Evolutionary conservation across 2,888 invertebrate genomes (phyloP).

Genomic region (Drosophila melanocephala): DNA sequence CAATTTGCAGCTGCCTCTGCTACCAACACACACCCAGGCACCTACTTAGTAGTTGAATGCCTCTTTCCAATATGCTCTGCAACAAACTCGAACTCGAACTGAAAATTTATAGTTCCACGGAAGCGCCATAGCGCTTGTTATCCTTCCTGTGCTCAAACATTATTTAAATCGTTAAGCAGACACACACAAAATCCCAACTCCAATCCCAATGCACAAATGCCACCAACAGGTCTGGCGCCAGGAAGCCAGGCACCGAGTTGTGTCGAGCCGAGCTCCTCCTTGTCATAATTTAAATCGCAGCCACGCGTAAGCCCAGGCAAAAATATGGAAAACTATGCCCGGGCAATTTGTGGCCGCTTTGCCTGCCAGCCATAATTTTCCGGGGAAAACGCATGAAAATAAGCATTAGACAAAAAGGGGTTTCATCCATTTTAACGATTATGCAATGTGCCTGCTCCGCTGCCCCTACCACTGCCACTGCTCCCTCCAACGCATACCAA

Average conservation of each 20-base stretch:
- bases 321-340: slow-evolving; percentile 70
- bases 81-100: slow-evolving; percentile 17
- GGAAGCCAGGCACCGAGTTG: slow-evolving; percentile 51
- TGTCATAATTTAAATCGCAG: slow-evolving; percentile 73
- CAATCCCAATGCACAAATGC: slow-evolving; percentile 12
- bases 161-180: slow-evolving; percentile 65
- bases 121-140: slow-evolving; percentile 64
- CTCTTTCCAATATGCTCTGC: slow-evolving; percentile 39
- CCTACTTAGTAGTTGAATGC: slow-evolving; percentile 16
- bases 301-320: slow-evolving; percentile 62
- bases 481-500: slow-evolving; percentile 66
- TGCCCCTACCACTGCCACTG: not conserved
- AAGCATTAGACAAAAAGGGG: slow-evolving; percentile 63
- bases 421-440: slow-evolving; percentile 60
- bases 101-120: slow-evolving; percentile 66
- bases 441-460: slow-evolving; percentile 35
- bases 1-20: slow-evolving; percentile 54
- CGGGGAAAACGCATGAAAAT: slow-evolving; percentile 74
- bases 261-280: slow-evolving; percentile 34
- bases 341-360: slow-evolving; percentile 45
- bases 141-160: slow-evolving; percentile 64
- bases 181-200: slow-evolving; percentile 38
- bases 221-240: slow-evolving; percentile 62
- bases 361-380: slow-evolving; percentile 64
- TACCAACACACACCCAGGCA: slow-evolving; percentile 8